phyloP scores from a whole-genome alignment of 1,140 invertebrate species.

The Apocrypta bakeri region DNA sequence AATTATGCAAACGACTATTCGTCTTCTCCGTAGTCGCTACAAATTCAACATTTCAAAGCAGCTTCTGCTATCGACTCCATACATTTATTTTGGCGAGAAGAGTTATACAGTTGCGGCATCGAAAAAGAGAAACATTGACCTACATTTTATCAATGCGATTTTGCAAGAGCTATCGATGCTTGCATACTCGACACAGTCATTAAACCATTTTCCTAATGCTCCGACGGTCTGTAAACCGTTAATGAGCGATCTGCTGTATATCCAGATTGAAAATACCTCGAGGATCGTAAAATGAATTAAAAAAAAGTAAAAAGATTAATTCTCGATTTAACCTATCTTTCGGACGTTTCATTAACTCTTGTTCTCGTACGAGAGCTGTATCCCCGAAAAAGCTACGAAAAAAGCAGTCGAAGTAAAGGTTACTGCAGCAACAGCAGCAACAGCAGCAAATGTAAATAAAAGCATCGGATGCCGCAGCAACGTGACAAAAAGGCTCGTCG shows the following conservation, averaged over 20 bases:
- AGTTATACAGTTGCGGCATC: background rate
- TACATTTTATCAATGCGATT: slow-evolving; percentile 30
- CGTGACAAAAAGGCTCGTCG: background rate
- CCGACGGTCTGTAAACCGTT: background rate
- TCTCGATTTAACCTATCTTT: background rate
- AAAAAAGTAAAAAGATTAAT: no score
- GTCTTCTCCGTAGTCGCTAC: background rate
- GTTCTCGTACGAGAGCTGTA: background rate
- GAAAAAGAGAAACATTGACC: slow-evolving; percentile 24
- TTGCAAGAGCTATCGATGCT: slow-evolving; percentile 4
- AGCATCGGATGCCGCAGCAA: background rate
- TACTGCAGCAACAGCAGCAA: background rate
- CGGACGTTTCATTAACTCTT: background rate
- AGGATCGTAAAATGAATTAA: no score
- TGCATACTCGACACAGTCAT: background rate
- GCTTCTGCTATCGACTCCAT: background rate
- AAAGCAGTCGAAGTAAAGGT: background rate
- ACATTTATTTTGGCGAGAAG: slow-evolving; percentile 25
- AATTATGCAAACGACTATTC: slow-evolving; percentile 11
- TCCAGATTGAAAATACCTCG: background rate
- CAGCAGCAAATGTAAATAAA: background rate
- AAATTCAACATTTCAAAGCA: slow-evolving; percentile 3
- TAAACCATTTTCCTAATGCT: background rate
- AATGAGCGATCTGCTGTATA: background rate
- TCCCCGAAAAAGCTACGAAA: background rate